Base-by-base conservation (phyloP, 1,140 invertebrate species). In the Saxidomus purpurata region DNA sequence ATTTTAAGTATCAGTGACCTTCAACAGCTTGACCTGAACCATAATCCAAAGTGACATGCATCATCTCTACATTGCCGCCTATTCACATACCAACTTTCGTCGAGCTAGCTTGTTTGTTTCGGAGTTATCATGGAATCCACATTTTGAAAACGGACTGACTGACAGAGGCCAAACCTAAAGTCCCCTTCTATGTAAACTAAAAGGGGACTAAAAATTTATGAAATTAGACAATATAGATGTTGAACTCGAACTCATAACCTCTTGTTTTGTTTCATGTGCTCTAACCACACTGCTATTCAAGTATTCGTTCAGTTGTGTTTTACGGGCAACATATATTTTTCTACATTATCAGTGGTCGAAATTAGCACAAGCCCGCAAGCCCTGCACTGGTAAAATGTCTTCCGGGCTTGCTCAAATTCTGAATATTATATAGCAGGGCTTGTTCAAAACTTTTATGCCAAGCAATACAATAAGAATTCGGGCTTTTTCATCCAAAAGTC, bases 221-320 rank as follows among this genome's bases (percentile, higher is more conserved):
- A 71, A 71, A 71, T 71, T 71, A 71, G 67, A 71, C 67, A 71
- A 71, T 71, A 71, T 71, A 71, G 67, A 71, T 71, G 67, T 71
- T 71, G 67, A 71, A 71, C 31, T 71, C 38, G 67, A 71, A 71
- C 67, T 71, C 67, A 71, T 71, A 71, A 71, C 67, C 67, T 71
- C 67, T 71, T 71, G 67, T 71, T 71, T 71, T 71, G 67, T 71
- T 71, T 71, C 67, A 71, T 71, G 67, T 71, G 67, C 67, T 71
- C 67, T 71, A 71, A 71, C 67, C 67, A 71, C 67, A 71, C 67
- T 71, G 67, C 67, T 71, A 71, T 71, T 71, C 11, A 71, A 71
- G 67, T 71, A 71, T 71, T 71, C 31, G 67, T 71, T 71, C 67
- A 71, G 67, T 71, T 71, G 67, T 71, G 67, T 71, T 71, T 71